A percentile compares a stretch with the other conserved stretches of the same genome.
phyloP scores from a whole-genome alignment of 2,888 invertebrate species.

The Volucella zonaria region DNA sequence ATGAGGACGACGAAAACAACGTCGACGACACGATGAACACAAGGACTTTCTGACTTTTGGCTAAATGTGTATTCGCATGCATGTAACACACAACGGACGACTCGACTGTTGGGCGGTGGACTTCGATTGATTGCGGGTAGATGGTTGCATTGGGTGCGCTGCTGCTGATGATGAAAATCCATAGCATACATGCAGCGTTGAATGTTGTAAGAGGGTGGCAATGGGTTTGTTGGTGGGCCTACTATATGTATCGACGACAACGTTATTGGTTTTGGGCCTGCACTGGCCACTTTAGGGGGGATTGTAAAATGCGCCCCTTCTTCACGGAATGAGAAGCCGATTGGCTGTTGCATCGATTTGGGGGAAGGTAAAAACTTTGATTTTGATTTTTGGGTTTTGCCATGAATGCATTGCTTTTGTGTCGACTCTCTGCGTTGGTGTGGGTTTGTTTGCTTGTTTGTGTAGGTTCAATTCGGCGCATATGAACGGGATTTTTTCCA shows the following conservation, averaged over 20 bases:
- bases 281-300: constrained; percentile 45
- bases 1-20: constrained; percentile 21
- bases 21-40: constrained; percentile 37
- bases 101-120: constrained; percentile 17
- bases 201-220: constrained; percentile 8
- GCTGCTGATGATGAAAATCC: constrained; percentile 40
- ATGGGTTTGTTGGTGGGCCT: constrained; percentile 2
- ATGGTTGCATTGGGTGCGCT: constrained; percentile 63
- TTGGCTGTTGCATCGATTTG: constrained; percentile 69
- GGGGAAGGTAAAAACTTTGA: constrained; percentile 46
- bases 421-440: constrained; percentile 1
- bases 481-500: background rate
- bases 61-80: constrained; percentile 65
- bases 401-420: constrained; percentile 32
- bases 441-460: background rate
- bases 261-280: constrained; percentile 72
- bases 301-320: constrained; percentile 56
- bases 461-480: constrained; percentile 23
- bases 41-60: constrained; percentile 69
- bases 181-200: constrained; percentile 61
- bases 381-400: constrained; percentile 69
- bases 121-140: constrained; percentile 69
- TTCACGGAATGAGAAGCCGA: constrained; percentile 57
- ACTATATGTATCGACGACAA: constrained; percentile 59
- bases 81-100: constrained; percentile 42